Conservation (phyloP, 2,797 vertebrate genomes). For the Falco berigora region DNA sequence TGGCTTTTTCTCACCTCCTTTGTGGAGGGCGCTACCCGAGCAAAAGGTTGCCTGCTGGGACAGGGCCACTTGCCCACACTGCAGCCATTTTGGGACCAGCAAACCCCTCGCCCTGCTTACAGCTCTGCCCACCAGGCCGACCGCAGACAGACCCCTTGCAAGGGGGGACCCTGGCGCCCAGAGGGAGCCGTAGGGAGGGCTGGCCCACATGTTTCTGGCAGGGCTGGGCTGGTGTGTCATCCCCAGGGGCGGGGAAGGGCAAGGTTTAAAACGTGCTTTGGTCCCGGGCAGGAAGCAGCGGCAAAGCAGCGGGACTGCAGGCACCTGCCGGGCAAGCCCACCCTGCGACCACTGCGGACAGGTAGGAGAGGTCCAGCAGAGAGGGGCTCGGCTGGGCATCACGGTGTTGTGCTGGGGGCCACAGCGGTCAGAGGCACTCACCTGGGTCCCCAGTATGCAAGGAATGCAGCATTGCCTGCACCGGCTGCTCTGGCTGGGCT, state of each 20-base stretch:
- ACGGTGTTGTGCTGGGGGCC: accelerated
- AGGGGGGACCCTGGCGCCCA: accelerated
- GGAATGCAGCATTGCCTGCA: neutral
- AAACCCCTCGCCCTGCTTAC: neutral
- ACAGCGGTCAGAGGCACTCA: accelerated
- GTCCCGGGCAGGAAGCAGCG: neutral
- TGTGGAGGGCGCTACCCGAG: no score
- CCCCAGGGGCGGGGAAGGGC: slow-evolving; percentile 24
- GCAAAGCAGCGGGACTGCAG: neutral
- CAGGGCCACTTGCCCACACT: accelerated
- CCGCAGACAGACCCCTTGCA: neutral
- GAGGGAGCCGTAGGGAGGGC: neutral
- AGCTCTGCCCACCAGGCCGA: neutral
- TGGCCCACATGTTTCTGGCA: neutral
- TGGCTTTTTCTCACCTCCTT: accelerated
- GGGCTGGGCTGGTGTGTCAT: slow-evolving; percentile 1
- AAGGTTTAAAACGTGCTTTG: neutral
- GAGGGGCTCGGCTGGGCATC: accelerated
- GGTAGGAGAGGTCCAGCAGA: neutral
- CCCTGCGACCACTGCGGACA: neutral
- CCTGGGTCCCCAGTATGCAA: neutral
- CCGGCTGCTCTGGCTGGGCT: neutral
- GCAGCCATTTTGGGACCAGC: accelerated
- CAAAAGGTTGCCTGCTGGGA: accelerated
- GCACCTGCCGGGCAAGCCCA: neutral